Percentiles rank a stretch among this genome's conserved stretches.
These are phyloP conservation scores for Pogoniulus pusillus DNA, from an alignment of 2,797 vertebrate species.

Conservation along the genomic window DNA sequence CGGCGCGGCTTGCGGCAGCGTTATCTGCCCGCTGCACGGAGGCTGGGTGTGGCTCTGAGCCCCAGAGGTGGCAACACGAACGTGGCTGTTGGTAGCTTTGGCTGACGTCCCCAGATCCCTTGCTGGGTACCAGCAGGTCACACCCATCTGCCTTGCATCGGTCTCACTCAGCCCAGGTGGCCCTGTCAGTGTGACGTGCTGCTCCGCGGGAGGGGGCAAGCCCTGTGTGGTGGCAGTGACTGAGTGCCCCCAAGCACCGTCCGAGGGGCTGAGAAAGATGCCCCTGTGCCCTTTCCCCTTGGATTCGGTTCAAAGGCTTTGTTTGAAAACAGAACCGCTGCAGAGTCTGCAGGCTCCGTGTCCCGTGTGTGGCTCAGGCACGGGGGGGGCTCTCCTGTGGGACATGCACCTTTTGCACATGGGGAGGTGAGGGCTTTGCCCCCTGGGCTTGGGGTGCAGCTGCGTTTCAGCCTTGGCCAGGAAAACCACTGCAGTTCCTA, in stretches of 20 bases:
- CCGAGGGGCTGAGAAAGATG: background rate
- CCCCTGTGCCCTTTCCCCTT: background rate
- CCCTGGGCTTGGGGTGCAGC: accelerated
- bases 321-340: background rate
- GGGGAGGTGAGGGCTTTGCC: background rate
- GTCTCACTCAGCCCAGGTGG: accelerated
- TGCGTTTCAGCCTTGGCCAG: background rate
- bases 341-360: background rate
- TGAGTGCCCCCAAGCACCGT: accelerated
- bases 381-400: accelerated
- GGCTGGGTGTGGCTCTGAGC: background rate
- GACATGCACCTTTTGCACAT: accelerated
- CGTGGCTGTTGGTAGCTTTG: background rate
- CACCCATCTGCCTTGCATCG: background rate
- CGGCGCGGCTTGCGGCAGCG: accelerated
- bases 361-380: background rate
- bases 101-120: background rate
- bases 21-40: background rate
- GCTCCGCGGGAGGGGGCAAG: accelerated
- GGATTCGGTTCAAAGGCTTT: background rate
- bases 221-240: accelerated
- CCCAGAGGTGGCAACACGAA: background rate
- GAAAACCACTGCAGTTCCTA: background rate
- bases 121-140: accelerated
- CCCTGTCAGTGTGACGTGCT: background rate